A percentile compares a stretch with the other conserved stretches of the same genome.
phyloP scores from a whole-genome alignment of 2,113 vertebrate species.

The Gallinago undulata region DNA sequence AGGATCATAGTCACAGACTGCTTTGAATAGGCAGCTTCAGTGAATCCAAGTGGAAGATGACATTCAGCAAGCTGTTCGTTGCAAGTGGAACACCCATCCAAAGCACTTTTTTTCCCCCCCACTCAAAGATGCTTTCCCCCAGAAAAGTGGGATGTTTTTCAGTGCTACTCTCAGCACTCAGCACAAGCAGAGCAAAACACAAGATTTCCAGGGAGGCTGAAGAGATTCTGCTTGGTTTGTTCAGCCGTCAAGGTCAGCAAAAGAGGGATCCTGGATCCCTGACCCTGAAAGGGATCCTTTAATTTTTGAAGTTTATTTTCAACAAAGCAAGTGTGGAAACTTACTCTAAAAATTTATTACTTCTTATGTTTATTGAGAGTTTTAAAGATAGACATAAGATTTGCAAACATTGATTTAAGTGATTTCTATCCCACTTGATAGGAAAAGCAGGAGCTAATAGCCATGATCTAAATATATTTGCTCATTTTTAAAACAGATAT shows the following conservation, averaged over 20 bases:
- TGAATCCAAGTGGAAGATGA: neutral
- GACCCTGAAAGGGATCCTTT: neutral
- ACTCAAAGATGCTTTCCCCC: neutral
- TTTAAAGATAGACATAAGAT: neutral
- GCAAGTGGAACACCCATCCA: neutral
- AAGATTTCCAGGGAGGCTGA: neutral
- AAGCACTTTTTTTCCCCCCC: neutral
- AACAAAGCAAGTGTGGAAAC: neutral
- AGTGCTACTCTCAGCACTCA: neutral
- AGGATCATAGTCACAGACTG: neutral
- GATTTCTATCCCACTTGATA: neutral
- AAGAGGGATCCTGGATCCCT: neutral
- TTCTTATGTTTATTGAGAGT: rapidly evolving
- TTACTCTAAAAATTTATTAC: neutral
- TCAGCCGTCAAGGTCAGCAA: neutral
- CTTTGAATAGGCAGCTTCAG: neutral
- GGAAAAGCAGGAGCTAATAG: neutral
- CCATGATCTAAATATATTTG: neutral
- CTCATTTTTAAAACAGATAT: neutral
- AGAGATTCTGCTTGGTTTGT: neutral
- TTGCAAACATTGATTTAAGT: neutral
- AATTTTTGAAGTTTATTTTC: neutral
- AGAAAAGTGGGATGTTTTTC: neutral
- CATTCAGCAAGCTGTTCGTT: conserved; percentile 40
- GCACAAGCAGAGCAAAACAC: neutral